Percentiles rank a stretch among this genome's conserved stretches.
Conservation (phyloP, 2,888 invertebrate species). For the Caenorhabditis macrosperma region DNA sequence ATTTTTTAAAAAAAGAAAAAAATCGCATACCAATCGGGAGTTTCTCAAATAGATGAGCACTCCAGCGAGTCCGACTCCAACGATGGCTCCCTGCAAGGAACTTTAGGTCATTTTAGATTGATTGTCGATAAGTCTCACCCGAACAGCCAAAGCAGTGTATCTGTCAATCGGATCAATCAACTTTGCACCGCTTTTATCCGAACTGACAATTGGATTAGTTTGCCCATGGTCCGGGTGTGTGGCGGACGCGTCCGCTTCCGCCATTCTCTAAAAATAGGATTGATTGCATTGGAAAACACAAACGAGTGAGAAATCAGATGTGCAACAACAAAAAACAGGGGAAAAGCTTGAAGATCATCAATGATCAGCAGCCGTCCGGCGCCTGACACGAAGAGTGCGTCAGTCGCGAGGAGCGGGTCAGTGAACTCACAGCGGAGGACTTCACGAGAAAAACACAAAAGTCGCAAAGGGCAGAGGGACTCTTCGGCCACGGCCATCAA, state of each 20-base stretch:
- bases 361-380: slow-evolving; percentile 23
- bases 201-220: slow-evolving; percentile 40
- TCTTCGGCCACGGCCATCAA: neutral
- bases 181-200: slow-evolving; percentile 36
- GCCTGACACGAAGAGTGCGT: slow-evolving; percentile 17
- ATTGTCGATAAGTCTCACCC: slow-evolving; percentile 62
- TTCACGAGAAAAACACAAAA: slow-evolving; percentile 8
- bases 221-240: slow-evolving; percentile 54
- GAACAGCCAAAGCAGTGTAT: slow-evolving; percentile 73
- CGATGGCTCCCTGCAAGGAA: slow-evolving; percentile 74
- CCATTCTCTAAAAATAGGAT: slow-evolving; percentile 42
- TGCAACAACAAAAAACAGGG: slow-evolving; percentile 1
- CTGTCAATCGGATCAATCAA: slow-evolving; percentile 74
- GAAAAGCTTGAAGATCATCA: slow-evolving; percentile 6
- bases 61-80: slow-evolving; percentile 76
- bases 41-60: slow-evolving; percentile 75
- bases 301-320: neutral
- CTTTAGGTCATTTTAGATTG: neutral
- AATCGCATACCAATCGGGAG: slow-evolving; percentile 72
- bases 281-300: neutral
- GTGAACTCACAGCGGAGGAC: slow-evolving; percentile 6
- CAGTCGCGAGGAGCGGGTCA: slow-evolving; percentile 19
- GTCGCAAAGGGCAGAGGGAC: too few relatives aligned
- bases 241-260: slow-evolving; percentile 45
- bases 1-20: neutral